Percentiles rank a stretch among this genome's conserved stretches.
Evolutionary conservation across 1,140 invertebrate genomes (phyloP).

Genomic region (Lamellibrachia luymesi): DNA sequence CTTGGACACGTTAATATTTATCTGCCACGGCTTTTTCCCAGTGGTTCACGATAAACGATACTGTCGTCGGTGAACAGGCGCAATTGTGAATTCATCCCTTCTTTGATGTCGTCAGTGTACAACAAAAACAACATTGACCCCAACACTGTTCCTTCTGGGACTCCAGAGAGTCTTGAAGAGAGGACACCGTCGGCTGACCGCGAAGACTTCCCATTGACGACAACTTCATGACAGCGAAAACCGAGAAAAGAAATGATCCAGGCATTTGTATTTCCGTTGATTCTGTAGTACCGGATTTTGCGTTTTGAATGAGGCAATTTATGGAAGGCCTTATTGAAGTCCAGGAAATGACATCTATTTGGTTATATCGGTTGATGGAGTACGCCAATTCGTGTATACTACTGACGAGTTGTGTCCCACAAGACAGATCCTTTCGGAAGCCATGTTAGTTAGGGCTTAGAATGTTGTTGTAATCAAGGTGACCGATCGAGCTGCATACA

Average conservation of each 20-base stretch:
- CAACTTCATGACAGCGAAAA: too few species aligned
- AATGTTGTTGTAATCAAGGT: conserved; percentile 15
- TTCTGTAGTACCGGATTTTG: not conserved
- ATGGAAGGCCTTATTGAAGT: conserved; percentile 23
- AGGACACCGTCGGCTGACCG: not conserved
- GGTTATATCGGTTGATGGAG: not conserved
- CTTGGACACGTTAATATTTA: not conserved
- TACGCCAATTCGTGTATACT: conserved; percentile 17
- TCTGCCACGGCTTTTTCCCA: not conserved
- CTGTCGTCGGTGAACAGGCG: not conserved
- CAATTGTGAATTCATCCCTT: not conserved
- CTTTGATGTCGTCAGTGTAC: not conserved
- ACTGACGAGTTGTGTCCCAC: conserved; percentile 13
- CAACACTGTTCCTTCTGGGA: conserved; percentile 7
- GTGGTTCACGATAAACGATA: not conserved
- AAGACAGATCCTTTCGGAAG: conserved; percentile 18
- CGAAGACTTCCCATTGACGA: not conserved
- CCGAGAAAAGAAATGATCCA: not conserved
- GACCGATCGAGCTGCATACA: conserved; percentile 1
- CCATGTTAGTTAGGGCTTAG: conserved; percentile 14
- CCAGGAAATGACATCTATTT: conserved; percentile 19
- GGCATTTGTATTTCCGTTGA: not conserved
- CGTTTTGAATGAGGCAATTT: not conserved
- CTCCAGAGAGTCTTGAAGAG: too few species aligned
- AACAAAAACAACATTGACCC: not conserved